Evolutionary conservation across 2,888 invertebrate genomes (phyloP), one percentile per base, ranked within the genome.

Genomic region (Trichopria drosophilae): DNA sequence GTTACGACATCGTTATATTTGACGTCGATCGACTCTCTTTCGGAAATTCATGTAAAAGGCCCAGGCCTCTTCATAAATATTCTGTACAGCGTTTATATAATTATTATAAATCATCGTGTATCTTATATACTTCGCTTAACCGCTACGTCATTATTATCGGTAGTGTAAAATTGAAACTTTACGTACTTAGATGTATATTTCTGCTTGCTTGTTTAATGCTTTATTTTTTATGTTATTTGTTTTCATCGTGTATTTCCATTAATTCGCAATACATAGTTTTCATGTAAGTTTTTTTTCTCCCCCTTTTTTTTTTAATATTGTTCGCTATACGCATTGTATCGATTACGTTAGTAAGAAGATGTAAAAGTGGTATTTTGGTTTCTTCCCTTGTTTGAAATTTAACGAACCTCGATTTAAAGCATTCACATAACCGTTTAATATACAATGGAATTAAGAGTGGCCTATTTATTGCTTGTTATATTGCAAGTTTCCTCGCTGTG

Each of bases 81-180:
- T 72, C 74, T 75, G 74, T 75, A 75, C 75, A 75, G 68, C 64
- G 63, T 72, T n/a, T n/a, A n/a, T 70, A 68, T 69, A 66, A 71
- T 71, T 68, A 71, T 71, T 72, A 71, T 71, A 72, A 73, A 73
- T 72, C 67, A 71, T 72, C 66, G 68, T 67, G 51, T 67, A 67
- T 70, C 67, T 72, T 72, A 71, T 68, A 68, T 73, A 71, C 61
- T 60, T 51, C 49, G 43, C 72, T 71, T 73, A 72, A 67, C 65
- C n/a, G 58, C 73, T 73, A 73, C 66, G 64, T 72, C 69, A 72
- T 75, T 74, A 72, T 75, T 75, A 75, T 75, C 72, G 66, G 69
- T 75, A 75, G 74, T 75, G 75, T 74, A 75, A 73, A 74, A 73
- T 73, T 72, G 69, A 73, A 74, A 73, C 66, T 67, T 74, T 71